A percentile compares a stretch with the other conserved stretches of the same genome.
Conservation (phyloP, 1,140 invertebrate genomes). For the Musca vetustissima region DNA sequence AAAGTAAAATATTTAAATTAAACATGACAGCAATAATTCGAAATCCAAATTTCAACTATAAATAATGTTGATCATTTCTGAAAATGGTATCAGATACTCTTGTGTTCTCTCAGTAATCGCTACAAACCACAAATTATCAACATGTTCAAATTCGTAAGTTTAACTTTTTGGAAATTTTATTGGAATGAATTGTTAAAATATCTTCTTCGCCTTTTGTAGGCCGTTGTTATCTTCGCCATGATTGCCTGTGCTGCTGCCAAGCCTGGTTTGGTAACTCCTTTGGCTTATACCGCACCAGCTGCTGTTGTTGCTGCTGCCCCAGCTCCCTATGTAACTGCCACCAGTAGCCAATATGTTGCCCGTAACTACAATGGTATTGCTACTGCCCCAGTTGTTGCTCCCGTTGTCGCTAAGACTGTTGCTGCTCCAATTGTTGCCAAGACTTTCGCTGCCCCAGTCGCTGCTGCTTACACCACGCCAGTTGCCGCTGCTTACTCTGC, state of each 20-base stretch:
- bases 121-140: not conserved
- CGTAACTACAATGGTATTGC: constrained; percentile 53
- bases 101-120: not conserved
- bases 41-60: not conserved
- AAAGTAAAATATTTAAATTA: too few species aligned
- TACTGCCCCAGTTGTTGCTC: constrained; percentile 39
- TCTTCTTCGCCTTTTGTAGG: not conserved
- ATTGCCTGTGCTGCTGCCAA: constrained; percentile 25
- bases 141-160: constrained; percentile 31
- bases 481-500: constrained; percentile 38
- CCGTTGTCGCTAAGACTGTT: too few species aligned
- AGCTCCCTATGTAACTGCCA: constrained; percentile 54
- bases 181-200: not conserved
- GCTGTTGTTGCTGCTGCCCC: constrained; percentile 36
- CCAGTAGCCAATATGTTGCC: constrained; percentile 57
- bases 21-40: too few species aligned
- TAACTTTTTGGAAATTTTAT: not conserved
- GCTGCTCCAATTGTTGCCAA: not conserved
- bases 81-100: not conserved
- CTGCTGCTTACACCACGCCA: not conserved
- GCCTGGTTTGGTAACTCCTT: constrained; percentile 33
- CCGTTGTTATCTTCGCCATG: constrained; percentile 20
- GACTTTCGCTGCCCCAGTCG: not conserved
- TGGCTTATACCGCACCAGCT: constrained; percentile 38
- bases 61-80: too few species aligned